Evolutionary conservation across 2,113 vertebrate genomes (phyloP).

Genomic region (Lampris megalopsis): DNA sequence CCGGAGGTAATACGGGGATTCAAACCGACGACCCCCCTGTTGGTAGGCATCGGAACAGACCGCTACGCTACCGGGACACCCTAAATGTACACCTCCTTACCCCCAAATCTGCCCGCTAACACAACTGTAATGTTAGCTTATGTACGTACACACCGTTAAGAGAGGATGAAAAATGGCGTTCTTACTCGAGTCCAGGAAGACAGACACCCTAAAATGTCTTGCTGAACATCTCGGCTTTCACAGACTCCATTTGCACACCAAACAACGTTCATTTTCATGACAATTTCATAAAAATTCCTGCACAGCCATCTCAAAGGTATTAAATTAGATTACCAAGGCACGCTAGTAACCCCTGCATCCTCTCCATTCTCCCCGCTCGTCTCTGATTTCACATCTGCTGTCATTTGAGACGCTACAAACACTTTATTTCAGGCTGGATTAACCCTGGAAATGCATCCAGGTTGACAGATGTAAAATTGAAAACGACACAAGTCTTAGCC

Average conservation of each 20-base stretch:
- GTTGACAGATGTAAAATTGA: background rate
- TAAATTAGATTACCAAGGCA: background rate
- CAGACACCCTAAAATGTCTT: conserved; percentile 9
- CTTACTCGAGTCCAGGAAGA: conserved; percentile 21
- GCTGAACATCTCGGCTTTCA: background rate
- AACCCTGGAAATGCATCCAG: background rate
- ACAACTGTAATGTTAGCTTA: no score
- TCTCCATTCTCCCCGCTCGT: background rate
- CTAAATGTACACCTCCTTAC: no score
- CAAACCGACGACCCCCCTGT: no score
- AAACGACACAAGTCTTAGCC: background rate
- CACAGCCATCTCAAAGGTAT: background rate
- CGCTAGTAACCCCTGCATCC: background rate
- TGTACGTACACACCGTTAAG: no score
- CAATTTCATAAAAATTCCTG: background rate
- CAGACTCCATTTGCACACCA: background rate
- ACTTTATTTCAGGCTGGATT: conserved; percentile 1
- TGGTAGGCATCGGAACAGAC: no score
- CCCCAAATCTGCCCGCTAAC: no score
- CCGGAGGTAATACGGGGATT: no score
- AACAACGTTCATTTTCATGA: background rate
- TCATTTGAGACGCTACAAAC: background rate
- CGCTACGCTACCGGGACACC: no score
- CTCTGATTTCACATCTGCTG: background rate
- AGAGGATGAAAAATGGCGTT: conserved; percentile 10